phyloP scores from a whole-genome alignment of 2,113 vertebrate species.

The Eurypyga helias region DNA sequence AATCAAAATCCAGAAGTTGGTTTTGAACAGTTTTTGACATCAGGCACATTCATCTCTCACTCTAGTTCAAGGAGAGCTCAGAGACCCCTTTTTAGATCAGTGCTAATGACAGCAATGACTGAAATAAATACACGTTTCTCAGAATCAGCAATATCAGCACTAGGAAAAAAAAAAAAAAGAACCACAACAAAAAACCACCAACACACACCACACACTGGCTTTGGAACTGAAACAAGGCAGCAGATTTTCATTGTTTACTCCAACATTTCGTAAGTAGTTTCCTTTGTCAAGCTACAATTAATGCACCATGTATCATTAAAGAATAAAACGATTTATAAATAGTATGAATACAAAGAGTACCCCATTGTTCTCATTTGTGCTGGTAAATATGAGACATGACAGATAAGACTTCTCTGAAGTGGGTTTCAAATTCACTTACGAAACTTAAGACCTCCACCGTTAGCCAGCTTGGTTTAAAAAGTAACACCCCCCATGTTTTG shows the following conservation, averaged over 20 bases:
- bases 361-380: conserved; percentile 29
- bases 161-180: neutral
- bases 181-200: too few species aligned
- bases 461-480: neutral
- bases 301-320: neutral
- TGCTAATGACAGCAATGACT: neutral
- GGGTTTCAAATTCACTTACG: neutral
- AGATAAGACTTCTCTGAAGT: neutral
- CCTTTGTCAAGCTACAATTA: conserved; percentile 42
- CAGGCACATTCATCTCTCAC: neutral
- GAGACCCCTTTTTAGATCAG: neutral
- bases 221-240: conserved; percentile 18
- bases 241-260: conserved; percentile 53
- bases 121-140: neutral
- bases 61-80: neutral
- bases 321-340: conserved; percentile 6
- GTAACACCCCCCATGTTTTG: neutral
- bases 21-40: neutral
- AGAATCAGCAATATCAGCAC: neutral
- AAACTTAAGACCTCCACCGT: neutral
- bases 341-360: conserved; percentile 40
- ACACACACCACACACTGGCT: neutral
- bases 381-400: neutral
- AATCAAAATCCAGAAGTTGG: neutral
- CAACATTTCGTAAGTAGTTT: conserved; percentile 13